phyloP scores from a whole-genome alignment of 2,113 vertebrate species.

The Eonycteris spelaea region DNA sequence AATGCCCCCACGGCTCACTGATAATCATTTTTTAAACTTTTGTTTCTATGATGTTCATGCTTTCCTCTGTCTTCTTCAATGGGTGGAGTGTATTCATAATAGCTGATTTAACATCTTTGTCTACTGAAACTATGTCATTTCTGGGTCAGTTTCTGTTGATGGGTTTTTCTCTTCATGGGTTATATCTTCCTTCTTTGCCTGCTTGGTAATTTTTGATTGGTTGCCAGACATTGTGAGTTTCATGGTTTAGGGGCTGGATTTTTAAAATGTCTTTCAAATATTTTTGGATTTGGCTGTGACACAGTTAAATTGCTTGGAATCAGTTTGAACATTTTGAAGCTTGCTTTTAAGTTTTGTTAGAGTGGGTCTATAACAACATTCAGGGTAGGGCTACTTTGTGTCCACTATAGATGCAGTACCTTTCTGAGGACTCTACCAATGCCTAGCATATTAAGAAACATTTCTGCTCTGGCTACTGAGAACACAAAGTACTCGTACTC shows the following conservation, averaged over 20 bases:
- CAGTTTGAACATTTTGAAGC: neutral
- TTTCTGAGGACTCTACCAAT: neutral
- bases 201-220: neutral
- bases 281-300: conserved; percentile 6
- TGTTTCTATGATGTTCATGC: neutral
- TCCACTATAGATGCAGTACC: neutral
- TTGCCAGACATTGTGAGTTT: neutral
- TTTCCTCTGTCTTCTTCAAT: neutral
- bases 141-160: neutral
- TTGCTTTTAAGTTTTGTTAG: neutral
- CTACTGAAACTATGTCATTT: neutral
- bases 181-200: conserved; percentile 3
- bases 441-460: neutral
- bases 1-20: neutral
- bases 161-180: neutral
- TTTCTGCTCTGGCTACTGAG: neutral
- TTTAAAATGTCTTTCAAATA: neutral
- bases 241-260: neutral
- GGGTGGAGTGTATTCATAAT: neutral
- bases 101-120: neutral
- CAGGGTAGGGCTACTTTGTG: neutral
- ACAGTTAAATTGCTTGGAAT: neutral
- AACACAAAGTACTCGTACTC: neutral
- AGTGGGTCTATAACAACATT: neutral
- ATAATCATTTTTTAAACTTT: neutral